These are phyloP conservation scores for Strigops habroptila DNA, from an alignment of 2,113 vertebrate genomes.

Conservation along the genomic window DNA sequence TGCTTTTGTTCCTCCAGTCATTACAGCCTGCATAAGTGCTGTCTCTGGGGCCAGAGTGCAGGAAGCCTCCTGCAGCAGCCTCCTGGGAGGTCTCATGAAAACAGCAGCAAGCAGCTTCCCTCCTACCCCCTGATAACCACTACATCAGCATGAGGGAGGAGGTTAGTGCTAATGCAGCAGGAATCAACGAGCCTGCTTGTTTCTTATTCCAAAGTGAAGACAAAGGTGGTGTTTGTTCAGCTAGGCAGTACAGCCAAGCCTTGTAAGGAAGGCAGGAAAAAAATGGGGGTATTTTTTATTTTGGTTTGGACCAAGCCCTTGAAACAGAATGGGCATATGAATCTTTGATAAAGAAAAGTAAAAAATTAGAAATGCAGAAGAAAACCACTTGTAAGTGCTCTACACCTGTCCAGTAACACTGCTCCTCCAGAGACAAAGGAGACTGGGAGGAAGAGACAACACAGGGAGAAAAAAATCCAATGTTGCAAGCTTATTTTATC, in stretches of 20 bases:
- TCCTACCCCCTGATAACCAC: not conserved
- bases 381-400: not conserved
- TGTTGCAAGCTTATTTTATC: not conserved
- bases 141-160: not conserved
- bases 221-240: slow-evolving; percentile 49
- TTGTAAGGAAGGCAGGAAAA: not conserved
- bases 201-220: not conserved
- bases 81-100: not conserved
- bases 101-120: not conserved
- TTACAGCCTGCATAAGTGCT: not conserved
- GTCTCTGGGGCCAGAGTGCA: not conserved
- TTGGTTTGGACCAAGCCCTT: not conserved
- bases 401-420: not conserved
- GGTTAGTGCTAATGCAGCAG: not conserved
- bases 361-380: not conserved
- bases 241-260: not conserved
- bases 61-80: not conserved
- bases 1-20: fast-evolving
- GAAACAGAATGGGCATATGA: not conserved
- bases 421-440: not conserved
- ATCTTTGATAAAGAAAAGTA: not conserved
- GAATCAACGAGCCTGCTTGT: slow-evolving; percentile 44
- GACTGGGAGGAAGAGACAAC: not conserved
- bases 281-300: not conserved
- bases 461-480: not conserved